A percentile compares a stretch with the other conserved stretches of the same genome.
These are phyloP conservation scores for Mactra quadrangularis DNA, from an alignment of 1,140 invertebrate genomes.

Conservation along the genomic window DNA sequence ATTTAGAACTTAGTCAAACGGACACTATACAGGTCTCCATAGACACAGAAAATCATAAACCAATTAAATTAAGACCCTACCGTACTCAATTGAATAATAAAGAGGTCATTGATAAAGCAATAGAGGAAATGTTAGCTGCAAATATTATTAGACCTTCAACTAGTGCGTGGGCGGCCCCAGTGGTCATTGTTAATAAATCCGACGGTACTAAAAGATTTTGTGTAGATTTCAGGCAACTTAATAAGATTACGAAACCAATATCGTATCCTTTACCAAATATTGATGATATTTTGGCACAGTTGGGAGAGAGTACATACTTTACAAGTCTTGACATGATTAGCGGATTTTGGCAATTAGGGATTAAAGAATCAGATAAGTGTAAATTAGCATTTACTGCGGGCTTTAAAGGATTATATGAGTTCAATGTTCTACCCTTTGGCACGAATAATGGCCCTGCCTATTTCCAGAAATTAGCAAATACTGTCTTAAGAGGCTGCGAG, in stretches of 20 bases:
- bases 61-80: conserved; percentile 63
- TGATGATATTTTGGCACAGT: background rate
- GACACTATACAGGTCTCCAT: background rate
- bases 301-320: background rate
- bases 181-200: conserved; percentile 10
- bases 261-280: conserved; percentile 3
- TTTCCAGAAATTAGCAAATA: conserved; percentile 73
- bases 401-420: conserved; percentile 55
- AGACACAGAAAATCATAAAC: conserved; percentile 17
- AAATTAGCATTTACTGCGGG: conserved; percentile 60
- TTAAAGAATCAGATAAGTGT: conserved; percentile 20
- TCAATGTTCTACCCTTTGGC: conserved; percentile 68
- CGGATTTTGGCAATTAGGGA: conserved; percentile 10
- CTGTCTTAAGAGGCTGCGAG: conserved; percentile 60
- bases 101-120: conserved; percentile 20
- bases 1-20: background rate
- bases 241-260: background rate
- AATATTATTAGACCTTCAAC: background rate
- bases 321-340: background rate
- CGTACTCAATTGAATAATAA: conserved; percentile 58
- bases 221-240: conserved; percentile 18
- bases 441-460: conserved; percentile 63
- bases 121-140: conserved; percentile 12
- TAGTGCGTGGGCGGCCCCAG: background rate
- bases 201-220: background rate